phyloP scores from a whole-genome alignment of 1,140 invertebrate genomes.

The Cydia strobilella region DNA sequence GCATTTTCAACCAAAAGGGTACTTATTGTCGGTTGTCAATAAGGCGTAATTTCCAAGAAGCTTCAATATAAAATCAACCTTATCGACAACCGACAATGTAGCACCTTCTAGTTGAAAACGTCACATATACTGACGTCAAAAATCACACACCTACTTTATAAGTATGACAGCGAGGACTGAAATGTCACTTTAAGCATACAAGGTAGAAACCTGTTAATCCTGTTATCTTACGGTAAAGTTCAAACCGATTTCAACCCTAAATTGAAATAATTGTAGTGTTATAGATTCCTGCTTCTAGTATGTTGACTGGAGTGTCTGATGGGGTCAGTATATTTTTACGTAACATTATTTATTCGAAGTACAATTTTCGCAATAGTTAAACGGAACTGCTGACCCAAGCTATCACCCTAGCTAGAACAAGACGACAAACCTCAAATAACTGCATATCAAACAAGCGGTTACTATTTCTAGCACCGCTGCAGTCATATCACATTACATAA shows the following conservation, averaged over 20 bases:
- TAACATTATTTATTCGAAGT: neutral
- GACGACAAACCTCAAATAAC: neutral
- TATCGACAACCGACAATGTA: no score
- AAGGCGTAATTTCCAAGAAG: no score
- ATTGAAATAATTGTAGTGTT: neutral
- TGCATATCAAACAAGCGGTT: neutral
- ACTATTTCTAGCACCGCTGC: slow-evolving; percentile 14
- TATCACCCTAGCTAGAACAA: neutral
- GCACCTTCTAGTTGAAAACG: no score
- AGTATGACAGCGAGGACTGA: neutral
- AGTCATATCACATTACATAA: slow-evolving; percentile 17
- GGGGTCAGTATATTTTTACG: neutral
- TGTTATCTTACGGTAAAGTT: slow-evolving; percentile 8
- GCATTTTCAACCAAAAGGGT: no score
- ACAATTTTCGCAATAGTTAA: neutral
- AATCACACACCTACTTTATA: neutral
- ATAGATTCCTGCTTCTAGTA: neutral
- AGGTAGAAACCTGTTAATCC: neutral
- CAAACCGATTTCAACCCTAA: neutral
- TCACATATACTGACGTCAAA: neutral
- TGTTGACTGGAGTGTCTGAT: neutral
- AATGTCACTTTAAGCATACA: neutral
- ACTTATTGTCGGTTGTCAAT: no score
- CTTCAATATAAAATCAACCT: no score
- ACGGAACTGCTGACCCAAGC: neutral